Evolutionary conservation across 2,797 vertebrate species (phyloP), one percentile per base, ranked within the genome.

Genomic region (Sebastolobus alascanus): DNA sequence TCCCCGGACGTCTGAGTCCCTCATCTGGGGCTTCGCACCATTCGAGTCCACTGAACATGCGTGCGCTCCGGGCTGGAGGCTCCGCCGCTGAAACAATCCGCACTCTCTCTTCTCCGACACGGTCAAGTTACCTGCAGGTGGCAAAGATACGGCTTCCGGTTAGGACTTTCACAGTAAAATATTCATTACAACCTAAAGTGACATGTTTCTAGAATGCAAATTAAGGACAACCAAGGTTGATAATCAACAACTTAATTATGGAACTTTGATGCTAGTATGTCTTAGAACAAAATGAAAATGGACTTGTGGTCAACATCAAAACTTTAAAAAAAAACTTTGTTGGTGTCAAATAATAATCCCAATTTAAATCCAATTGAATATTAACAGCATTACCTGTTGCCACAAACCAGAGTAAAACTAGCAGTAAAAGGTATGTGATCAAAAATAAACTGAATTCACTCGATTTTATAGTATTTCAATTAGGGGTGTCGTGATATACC

Each of bases 1-100:
- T 96, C 96, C 96, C 43, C 95, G 89, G 89, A 76, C 90, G 89
- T 83, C 93, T 85, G 92, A 95, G 91, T 95, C 94, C 96, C 96
- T 97, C 96, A 96, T 97, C 95, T 96, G 96, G 95, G 84, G 93
- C 94, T 94, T 93, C 90, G 79, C 94, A 86, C 91, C 95, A 91
- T 89, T 27, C 65, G 93, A 79, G 94, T 95, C 93, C 87, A 86
- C 73, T 87, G 92, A 86, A 94, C 94, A 93, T 94, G 95, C 95
- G 95, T 89, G 94, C 94, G 93, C 94, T 93, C 92, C 82, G 90
- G 90, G 94, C 93, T 94, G 95, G 75, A 89, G 87, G 67, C 84
- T 91, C 85, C 81, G 56, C 87, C 38, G 86, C 79, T 29, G 83
- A 90, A 90, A 91, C 89, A 90, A 90, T 90, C 90, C 68, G 20